Evolutionary conservation across 2,888 invertebrate species (phyloP).

Genomic region (Emmelina monodactyla): DNA sequence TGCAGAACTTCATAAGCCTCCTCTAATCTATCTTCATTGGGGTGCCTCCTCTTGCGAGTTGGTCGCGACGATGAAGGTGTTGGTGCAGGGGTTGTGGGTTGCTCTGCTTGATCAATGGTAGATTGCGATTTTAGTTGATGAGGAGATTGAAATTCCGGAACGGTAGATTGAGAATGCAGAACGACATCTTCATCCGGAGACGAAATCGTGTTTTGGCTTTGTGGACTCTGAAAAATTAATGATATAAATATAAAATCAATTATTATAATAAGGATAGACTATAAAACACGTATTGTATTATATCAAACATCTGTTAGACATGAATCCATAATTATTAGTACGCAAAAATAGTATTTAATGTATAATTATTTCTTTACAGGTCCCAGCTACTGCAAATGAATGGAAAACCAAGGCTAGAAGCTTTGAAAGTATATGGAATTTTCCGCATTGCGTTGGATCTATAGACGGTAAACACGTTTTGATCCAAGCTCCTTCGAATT

Average conservation of each 20-base stretch:
- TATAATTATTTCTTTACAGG: conserved; percentile 13
- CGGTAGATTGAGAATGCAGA: conserved; percentile 12
- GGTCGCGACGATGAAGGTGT: conserved; percentile 13
- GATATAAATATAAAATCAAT: conserved; percentile 13
- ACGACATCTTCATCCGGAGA: conserved; percentile 13
- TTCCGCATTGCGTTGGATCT: conserved; percentile 12
- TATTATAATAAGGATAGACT: conserved; percentile 8
- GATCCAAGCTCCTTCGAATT: conserved; percentile 2
- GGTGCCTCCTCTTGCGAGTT: conserved; percentile 12
- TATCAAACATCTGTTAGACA: conserved; percentile 14
- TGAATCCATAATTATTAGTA: conserved; percentile 10
- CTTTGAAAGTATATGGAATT: conserved; percentile 13
- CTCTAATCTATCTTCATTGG: conserved; percentile 12
- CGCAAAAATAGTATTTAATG: conserved; percentile 11
- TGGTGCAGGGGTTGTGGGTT: conserved; percentile 12
- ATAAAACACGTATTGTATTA: conserved; percentile 7
- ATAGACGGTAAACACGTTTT: conserved; percentile 1
- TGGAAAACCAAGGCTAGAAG: conserved; percentile 12
- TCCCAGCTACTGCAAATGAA: conserved; percentile 13
- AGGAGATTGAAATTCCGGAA: conserved; percentile 13
- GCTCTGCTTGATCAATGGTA: conserved; percentile 11
- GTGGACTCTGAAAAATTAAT: conserved; percentile 13
- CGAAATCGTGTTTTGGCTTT: conserved; percentile 13
- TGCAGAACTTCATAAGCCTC: conserved; percentile 15
- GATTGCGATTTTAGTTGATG: conserved; percentile 12